phyloP scores from a whole-genome alignment of 2,113 vertebrate genomes.

The Poeciliopsis occidentalis region DNA sequence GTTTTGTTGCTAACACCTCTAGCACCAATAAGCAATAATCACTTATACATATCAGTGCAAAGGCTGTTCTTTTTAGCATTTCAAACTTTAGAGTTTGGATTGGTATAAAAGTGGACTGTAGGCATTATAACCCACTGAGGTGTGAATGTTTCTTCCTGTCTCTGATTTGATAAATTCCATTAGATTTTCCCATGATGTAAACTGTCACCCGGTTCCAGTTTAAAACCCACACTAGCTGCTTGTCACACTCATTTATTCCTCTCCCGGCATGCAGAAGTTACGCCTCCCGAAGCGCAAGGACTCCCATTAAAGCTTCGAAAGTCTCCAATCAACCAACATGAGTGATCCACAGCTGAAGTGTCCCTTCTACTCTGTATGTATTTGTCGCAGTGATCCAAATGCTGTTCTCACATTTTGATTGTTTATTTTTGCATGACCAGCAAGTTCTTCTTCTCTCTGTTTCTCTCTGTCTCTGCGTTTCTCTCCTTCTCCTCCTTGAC shows the following conservation, averaged over 20 bases:
- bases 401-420: constrained; percentile 55
- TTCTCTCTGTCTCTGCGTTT: constrained; percentile 3
- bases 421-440: constrained; percentile 43
- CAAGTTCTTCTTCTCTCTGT: constrained; percentile 1
- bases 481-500: constrained; percentile 48
- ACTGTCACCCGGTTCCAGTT: background rate
- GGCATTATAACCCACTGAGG: background rate
- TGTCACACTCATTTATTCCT: constrained; percentile 12
- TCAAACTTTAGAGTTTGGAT: background rate
- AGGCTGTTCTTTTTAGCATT: no score
- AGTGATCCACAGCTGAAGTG: constrained; percentile 46
- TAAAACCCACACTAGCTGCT: constrained; percentile 4
- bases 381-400: constrained; percentile 26
- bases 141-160: background rate
- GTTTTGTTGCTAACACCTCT: background rate
- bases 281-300: constrained; percentile 20
- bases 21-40: no score
- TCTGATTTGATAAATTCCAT: background rate
- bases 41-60: no score
- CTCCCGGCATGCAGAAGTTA: background rate
- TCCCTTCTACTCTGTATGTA: background rate
- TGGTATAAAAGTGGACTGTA: background rate
- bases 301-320: constrained; percentile 36
- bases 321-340: constrained; percentile 42
- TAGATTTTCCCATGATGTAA: background rate